Base-by-base conservation (phyloP, 2,888 invertebrate species). In the Harpalus rubripes region DNA sequence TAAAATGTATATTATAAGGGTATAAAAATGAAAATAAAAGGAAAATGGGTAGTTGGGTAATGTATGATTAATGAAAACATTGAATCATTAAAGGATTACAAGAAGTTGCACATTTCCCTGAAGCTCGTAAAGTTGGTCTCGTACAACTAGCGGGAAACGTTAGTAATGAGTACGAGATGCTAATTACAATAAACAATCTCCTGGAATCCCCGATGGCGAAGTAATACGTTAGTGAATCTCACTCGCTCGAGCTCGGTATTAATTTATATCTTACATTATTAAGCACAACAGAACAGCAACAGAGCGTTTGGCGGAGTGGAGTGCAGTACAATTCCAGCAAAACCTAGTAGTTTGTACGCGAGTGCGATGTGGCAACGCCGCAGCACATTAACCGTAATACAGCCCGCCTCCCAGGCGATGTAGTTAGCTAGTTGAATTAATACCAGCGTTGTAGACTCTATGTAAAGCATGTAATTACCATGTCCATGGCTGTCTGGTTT, bases 391-490 rank as follows among this genome's bases (percentile, higher is more conserved):
- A 88, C 88, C 87, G 89, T 90, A 90, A 90, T 90, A 90, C 90
- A 89, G 88, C 89, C 89, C 89, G 89, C 88, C 82, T 83, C 82
- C 81, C 76, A 88, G 89, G 88, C 88, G 88, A 86, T 88, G 89
- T 89, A 89, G 89, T 89, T 90, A 89, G 89, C 90, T 90, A 90
- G 90, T 90, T 90, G 90, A 91, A 91, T 90, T 91, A 91, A 91
- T 90, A 90, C 90, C 90, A 88, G 90, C 90, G 90, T 90, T 90
- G 90, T 91, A 90, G 90, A 90, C 90, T 90, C 90, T 90, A 90
- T 90, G 91, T 90, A 90, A 90, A 90, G 90, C 90, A 88, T 91
- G 91, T 91, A 91, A 91, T 91, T 91, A 91, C 90, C 91, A 90
- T 91, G 91, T 91, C 91, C 90, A 89, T 90, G 90, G 89, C 90